Evolutionary conservation across 1,140 invertebrate genomes (phyloP), one percentile per base, ranked within the genome.

Genomic region (Chrysomallon squamiferum): DNA sequence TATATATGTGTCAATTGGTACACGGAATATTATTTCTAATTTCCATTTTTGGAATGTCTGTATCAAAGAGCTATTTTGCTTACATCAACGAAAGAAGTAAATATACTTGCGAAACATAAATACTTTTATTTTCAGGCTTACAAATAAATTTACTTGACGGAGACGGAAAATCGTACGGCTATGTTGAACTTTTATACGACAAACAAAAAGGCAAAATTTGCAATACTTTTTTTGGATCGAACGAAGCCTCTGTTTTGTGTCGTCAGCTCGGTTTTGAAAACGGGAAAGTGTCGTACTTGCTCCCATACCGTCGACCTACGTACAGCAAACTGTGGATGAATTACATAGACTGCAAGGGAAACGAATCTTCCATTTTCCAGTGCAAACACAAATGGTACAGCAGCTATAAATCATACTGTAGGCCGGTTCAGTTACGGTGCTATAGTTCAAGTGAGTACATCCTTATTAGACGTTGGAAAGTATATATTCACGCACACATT

Each of bases 121-220:
- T n/a, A n/a, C n/a, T n/a, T n/a, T 15, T 38, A 15, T 54, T 64
- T 50, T 38, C 63, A 68, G 73, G 69, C 29, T 60, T 69, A 1
- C 50, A 60, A 18, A 47, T 74, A n/a, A 41, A 61, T 7, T 33
- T 72, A 2, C 52, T 29, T 18, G 60, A 43, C 29, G 74, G 64
- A 13, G 50, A 43, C 25, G 50, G 20, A 43, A 73, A 66, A 5
- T 7, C 35, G 29, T 58, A 65, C 25, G 92, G 92, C 13, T 85
- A 90, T 58, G 69, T 79, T n/a, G 66, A 77, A 52, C 52, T 80
- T 1, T 58, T 61, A 61, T 76, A 72, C 60, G 66, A 76, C 32
- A 71, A 72, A 13, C 60, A 63, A 22, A 77, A 75, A 75, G 75
- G 73, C 6, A 62, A 69, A 13, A 66, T 80, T 5, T 75, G 73